These are phyloP conservation scores for Drosophila parabipectinata DNA, from an alignment of 1,140 invertebrate species.

Conservation along the genomic window DNA sequence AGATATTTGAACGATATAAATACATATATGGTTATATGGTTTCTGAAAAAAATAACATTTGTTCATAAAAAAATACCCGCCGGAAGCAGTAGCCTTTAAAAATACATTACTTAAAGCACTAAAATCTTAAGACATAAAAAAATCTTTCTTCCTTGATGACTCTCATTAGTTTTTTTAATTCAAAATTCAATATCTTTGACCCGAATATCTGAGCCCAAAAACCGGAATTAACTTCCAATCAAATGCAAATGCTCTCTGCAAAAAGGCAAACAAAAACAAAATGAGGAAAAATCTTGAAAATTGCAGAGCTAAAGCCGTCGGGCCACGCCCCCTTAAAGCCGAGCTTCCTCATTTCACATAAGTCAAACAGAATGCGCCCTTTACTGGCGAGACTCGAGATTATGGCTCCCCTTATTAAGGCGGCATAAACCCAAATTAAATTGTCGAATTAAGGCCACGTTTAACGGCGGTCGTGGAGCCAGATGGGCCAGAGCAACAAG, in stretches of 20 bases:
- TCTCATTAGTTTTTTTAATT: conserved; percentile 29
- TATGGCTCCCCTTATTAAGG: conserved; percentile 61
- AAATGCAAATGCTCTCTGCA: conserved; percentile 44
- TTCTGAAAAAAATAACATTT: too few relatives aligned
- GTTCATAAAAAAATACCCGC: neutral
- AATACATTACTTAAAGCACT: too few relatives aligned
- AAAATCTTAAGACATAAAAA: neutral
- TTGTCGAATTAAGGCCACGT: conserved; percentile 78
- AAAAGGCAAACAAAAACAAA: conserved; percentile 2
- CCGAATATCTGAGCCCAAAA: conserved; percentile 30
- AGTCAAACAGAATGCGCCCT: conserved; percentile 36
- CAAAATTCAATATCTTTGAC: conserved; percentile 25
- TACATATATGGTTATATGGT: too few relatives aligned
- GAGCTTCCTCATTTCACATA: conserved; percentile 71
- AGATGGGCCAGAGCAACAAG: conserved; percentile 12
- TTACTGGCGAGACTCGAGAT: conserved; percentile 23
- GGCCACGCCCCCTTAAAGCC: conserved; percentile 49
- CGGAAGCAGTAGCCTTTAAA: neutral
- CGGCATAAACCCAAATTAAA: conserved; percentile 77
- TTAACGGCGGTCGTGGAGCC: conserved; percentile 40
- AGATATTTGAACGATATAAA: neutral
- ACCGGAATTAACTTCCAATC: conserved; percentile 47
- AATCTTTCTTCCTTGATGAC: neutral
- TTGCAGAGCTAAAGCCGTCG: conserved; percentile 35
- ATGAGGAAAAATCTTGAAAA: conserved; percentile 25